A percentile compares a stretch with the other conserved stretches of the same genome.
Evolutionary conservation across 2,888 invertebrate species (phyloP).

Genomic region (Nesidiocoris tenuis): DNA sequence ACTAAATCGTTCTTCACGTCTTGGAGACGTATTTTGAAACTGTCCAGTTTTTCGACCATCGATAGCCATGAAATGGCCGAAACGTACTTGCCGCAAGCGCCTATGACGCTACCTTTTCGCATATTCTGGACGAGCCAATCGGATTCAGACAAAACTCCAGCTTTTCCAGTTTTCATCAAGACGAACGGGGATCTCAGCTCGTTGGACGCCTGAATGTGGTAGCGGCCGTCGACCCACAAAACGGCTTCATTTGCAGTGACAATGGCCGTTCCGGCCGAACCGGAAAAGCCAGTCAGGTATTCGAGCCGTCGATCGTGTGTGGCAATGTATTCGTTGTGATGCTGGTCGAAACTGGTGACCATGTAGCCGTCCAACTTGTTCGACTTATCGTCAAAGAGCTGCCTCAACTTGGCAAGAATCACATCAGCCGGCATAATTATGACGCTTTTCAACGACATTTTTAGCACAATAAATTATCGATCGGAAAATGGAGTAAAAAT

Average conservation of each 20-base stretch:
- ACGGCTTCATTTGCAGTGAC: constrained; percentile 74
- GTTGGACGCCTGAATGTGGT: constrained; percentile 85
- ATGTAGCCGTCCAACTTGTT: constrained; percentile 7
- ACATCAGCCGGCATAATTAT: no score
- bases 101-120: constrained; percentile 66
- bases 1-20: constrained; percentile 70
- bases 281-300: constrained; percentile 87
- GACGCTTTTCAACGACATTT: no score
- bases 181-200: constrained; percentile 85
- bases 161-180: constrained; percentile 72
- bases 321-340: constrained; percentile 80
- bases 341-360: constrained; percentile 29
- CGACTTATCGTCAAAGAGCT: background rate
- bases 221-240: constrained; percentile 98
- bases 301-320: constrained; percentile 78
- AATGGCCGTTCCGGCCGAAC: constrained; percentile 81
- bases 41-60: constrained; percentile 62
- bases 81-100: constrained; percentile 75
- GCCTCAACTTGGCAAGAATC: no score
- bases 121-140: constrained; percentile 72
- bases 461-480: no score
- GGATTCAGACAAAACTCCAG: constrained; percentile 53
- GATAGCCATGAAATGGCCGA: constrained; percentile 65
- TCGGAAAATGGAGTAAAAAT: no score
- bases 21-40: constrained; percentile 66